Percentiles rank a stretch among this genome's conserved stretches.
These are phyloP conservation scores for Embidobia sp. DNA, from an alignment of 2,888 invertebrate species.

Conservation along the genomic window DNA sequence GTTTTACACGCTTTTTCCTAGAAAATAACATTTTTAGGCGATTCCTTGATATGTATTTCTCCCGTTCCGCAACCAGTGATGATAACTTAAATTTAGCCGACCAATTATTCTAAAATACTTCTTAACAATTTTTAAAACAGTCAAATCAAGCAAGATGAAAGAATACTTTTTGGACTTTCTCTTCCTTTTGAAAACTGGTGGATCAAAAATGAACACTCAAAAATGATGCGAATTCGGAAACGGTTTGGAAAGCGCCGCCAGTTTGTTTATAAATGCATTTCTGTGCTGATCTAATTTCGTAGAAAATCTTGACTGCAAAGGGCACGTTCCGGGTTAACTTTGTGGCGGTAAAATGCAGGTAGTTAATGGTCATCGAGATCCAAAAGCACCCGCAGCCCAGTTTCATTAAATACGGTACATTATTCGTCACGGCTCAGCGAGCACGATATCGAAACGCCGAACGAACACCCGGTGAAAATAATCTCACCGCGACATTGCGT, in stretches of 20 bases:
- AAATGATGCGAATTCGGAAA: too few relatives aligned
- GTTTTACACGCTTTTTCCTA: constrained; percentile 12
- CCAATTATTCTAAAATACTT: too few relatives aligned
- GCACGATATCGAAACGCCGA: constrained; percentile 51
- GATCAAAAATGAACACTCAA: too few relatives aligned
- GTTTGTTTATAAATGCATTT: too few relatives aligned
- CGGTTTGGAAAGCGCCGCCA: too few relatives aligned
- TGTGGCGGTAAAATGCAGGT: constrained; percentile 56
- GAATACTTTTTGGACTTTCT: too few relatives aligned
- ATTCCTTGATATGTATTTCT: neutral
- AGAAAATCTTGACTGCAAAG: constrained; percentile 24
- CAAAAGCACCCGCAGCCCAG: constrained; percentile 47
- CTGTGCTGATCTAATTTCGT: neutral
- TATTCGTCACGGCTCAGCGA: constrained; percentile 59
- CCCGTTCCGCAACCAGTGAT: neutral
- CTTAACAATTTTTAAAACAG: too few relatives aligned
- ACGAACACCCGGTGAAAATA: constrained; percentile 58
- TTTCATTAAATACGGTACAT: constrained; percentile 56
- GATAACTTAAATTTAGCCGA: too few relatives aligned
- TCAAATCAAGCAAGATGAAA: too few relatives aligned
- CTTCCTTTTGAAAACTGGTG: too few relatives aligned
- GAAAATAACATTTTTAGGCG: constrained; percentile 41
- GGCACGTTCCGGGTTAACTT: constrained; percentile 12
- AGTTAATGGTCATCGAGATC: constrained; percentile 74
- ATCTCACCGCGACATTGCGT: constrained; percentile 56